phyloP scores from a whole-genome alignment of 2,113 vertebrate genomes.

The Rostratula benghalensis region DNA sequence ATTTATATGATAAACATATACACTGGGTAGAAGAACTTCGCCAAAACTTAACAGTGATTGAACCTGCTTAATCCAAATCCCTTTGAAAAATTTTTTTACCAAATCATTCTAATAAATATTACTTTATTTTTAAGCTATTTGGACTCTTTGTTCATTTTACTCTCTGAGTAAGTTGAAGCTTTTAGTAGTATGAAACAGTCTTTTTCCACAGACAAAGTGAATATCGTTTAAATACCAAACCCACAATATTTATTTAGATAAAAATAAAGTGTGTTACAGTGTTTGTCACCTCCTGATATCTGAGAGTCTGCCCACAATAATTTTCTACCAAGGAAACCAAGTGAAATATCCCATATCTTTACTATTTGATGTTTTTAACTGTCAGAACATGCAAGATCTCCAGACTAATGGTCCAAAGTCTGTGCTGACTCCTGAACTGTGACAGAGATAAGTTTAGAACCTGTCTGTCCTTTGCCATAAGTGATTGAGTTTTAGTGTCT shows the following conservation, averaged over 20 bases:
- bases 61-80: not conserved
- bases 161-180: not conserved
- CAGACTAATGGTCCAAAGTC: not conserved
- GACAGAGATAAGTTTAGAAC: not conserved
- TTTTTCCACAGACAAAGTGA: not conserved
- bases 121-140: not conserved
- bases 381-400: not conserved
- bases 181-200: not conserved
- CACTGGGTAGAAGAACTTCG: not conserved
- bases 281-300: not conserved
- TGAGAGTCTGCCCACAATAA: not conserved
- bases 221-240: not conserved
- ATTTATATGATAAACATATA: not conserved
- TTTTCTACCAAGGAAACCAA: not conserved
- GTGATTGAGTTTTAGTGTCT: not conserved
- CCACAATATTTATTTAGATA: not conserved
- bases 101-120: not conserved
- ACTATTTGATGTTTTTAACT: not conserved
- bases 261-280: not conserved
- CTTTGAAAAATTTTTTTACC: not conserved
- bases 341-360: not conserved
- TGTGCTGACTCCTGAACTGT: not conserved
- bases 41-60: not conserved
- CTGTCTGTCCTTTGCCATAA: not conserved
- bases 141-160: rapidly evolving